phyloP scores from a whole-genome alignment of 2,113 vertebrate species.

The Atlantisia rogersi region DNA sequence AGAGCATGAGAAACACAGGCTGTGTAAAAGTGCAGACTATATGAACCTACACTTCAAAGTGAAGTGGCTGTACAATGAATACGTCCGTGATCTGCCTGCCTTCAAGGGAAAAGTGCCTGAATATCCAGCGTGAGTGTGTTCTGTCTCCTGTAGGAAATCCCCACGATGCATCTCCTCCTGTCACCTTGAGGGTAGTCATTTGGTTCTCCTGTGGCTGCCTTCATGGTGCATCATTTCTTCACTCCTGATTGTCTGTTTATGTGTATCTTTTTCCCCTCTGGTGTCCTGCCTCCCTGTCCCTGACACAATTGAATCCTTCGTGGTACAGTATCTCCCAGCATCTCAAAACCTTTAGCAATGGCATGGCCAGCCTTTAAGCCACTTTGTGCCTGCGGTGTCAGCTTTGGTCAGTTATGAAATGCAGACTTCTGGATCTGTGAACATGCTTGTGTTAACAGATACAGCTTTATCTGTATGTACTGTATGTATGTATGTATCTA shows the following conservation, averaged over 20 bases:
- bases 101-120: constrained; percentile 88
- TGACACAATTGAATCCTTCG: background rate
- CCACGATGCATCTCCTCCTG: background rate
- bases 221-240: background rate
- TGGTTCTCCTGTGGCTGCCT: background rate
- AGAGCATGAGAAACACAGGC: constrained; percentile 94
- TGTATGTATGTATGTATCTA: background rate
- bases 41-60: constrained; percentile 99
- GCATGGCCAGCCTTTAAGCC: background rate
- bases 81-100: constrained; percentile 88
- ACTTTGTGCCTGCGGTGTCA: background rate
- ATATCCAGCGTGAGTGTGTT: constrained; percentile 89
- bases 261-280: background rate
- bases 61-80: constrained; percentile 98
- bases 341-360: background rate
- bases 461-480: background rate
- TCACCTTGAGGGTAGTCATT: background rate
- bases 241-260: background rate
- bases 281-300: background rate
- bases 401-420: background rate
- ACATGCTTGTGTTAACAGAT: background rate
- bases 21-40: constrained; percentile 98
- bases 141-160: background rate
- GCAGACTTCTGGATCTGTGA: background rate
- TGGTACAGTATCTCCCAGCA: background rate